Percentiles rank a stretch among this genome's conserved stretches.
These are phyloP conservation scores for Theodoxus fluviatilis DNA, from an alignment of 2,888 invertebrate species.

Conservation along the genomic window DNA sequence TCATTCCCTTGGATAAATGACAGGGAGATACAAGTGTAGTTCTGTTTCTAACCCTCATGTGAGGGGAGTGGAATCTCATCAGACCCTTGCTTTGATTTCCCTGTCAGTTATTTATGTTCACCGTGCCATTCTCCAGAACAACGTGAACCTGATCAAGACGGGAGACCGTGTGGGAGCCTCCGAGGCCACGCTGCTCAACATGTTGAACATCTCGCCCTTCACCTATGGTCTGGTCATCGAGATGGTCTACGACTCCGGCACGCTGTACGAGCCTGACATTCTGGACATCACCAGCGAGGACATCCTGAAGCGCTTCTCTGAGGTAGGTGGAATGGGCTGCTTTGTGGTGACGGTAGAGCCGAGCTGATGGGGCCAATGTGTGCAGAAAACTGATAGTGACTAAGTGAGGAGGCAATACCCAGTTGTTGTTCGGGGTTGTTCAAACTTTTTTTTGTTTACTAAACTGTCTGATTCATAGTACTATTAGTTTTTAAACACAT, in stretches of 20 bases:
- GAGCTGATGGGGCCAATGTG: too few species aligned
- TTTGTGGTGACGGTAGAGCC: background rate
- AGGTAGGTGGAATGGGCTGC: conserved; percentile 62
- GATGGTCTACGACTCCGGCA: conserved; percentile 95
- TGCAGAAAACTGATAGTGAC: too few species aligned
- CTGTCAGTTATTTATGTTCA: too few species aligned
- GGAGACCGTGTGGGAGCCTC: conserved; percentile 99
- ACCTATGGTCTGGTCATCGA: conserved; percentile 92
- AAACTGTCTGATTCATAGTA: too few species aligned
- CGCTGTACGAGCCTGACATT: conserved; percentile 94
- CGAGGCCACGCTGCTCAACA: conserved; percentile 97
- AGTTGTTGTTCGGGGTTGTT: background rate
- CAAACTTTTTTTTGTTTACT: background rate
- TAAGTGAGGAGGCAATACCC: too few species aligned
- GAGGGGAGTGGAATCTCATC: too few species aligned
- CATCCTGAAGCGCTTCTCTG: conserved; percentile 86
- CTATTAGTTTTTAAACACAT: too few species aligned
- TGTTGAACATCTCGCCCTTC: conserved; percentile 99
- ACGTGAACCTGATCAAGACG: conserved; percentile 73
- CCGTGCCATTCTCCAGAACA: conserved; percentile 68
- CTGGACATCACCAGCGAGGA: conserved; percentile 98
- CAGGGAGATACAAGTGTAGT: too few species aligned
- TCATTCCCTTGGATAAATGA: too few species aligned
- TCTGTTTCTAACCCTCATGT: too few species aligned
- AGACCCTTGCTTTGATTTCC: too few species aligned